Base-by-base conservation (phyloP, 2,888 invertebrate genomes). In the Notodonta dromedarius region DNA sequence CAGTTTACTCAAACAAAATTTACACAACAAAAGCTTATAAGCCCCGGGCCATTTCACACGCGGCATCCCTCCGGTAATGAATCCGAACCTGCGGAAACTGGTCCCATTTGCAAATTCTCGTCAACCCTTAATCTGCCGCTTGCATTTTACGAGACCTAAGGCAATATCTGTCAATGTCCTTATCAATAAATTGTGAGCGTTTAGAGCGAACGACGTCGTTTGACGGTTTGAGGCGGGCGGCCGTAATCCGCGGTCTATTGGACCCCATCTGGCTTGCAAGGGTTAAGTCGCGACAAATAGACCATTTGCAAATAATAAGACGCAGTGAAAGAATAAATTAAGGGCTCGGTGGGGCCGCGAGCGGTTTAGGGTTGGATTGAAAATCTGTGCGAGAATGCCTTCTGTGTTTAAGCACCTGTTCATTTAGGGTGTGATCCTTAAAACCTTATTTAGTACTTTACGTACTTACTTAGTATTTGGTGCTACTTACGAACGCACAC, bases 301-400 rank as follows among this genome's bases (percentile, higher is more conserved):
- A 88, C 91, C 93, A 91, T 93, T 93, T 93, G 92, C 92, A 93
- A 93, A 93, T 91, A 93, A 93, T 93, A 93, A 93, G 92, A 91
- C 89, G 91, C 92, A 90, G 87, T 91, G 91, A 91, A 93, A 92
- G 91, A 92, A 92, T 93, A 92, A 92, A 93, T 93, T 93, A 93
- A 89, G 86, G 88, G 79, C 69, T 79, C 68, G 66, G 62, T 69
- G 60, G 68, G 66, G 73, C 76, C 78, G 65, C 57, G 53, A 50
- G 58, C 52, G 71, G 73, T 74, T 72, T 62, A 66, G 73, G 71
- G 73, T 74, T 74, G 66, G 66, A 71, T 75, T 75, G 69, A 73
- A 64, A 74, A 76, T 75, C 71, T 74, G 62, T 62, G 70, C 56
- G 51, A 66, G 65, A 76, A 64, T 73, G 60, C 58, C 67, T 72